Evolutionary conservation across 2,888 invertebrate species (phyloP), one percentile per base, ranked within the genome.

Genomic region (Cheilosia scutellata): DNA sequence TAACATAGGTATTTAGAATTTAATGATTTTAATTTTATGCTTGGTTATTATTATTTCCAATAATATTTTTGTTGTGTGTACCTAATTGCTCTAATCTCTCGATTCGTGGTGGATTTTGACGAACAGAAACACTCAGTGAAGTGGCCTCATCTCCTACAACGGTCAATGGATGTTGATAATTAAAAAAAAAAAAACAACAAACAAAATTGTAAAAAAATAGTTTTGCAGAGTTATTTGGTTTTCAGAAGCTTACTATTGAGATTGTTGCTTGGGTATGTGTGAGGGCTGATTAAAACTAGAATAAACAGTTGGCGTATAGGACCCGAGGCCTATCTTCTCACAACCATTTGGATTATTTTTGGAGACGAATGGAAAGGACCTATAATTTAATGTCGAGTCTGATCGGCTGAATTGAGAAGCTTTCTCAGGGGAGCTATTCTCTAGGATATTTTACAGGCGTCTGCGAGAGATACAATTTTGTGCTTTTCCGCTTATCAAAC

Each of bases 41-140:
- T 37, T 82, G 49, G 9, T 4, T 68, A 66, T 66, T 66, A 57
- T 65, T 53, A 49, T 27, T 57, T 78, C 75, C 80, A 80, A 84
- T 80, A 82, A 71, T 51, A 80, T 80, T 44, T 65, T 72, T n/a
- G n/a, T 63, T 82, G 16, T 47, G 82, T 89, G 89, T 91, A 91
- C 91, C 92, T 92, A 91, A 90, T 90, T 91, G 89, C 88, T 91
- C 90, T 88, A 91, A 90, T 87, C 91, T 90, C 88, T 91, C 91
- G 90, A 92, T 90, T 89, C 91, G 89, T 65, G 91, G 91, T 88
- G 89, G 90, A 89, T 91, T 91, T 88, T 90, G 92, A 88, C 91
- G 91, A 72, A 66, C 44, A 51, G 83, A 44, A 62, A 57, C 76
- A 82, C 44, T 63, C 55, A 71, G 37, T 37, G 62, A 62, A 77